A percentile compares a stretch with the other conserved stretches of the same genome.
Conservation (phyloP, 1,140 invertebrate species). For the Drosophila novamexicana region DNA sequence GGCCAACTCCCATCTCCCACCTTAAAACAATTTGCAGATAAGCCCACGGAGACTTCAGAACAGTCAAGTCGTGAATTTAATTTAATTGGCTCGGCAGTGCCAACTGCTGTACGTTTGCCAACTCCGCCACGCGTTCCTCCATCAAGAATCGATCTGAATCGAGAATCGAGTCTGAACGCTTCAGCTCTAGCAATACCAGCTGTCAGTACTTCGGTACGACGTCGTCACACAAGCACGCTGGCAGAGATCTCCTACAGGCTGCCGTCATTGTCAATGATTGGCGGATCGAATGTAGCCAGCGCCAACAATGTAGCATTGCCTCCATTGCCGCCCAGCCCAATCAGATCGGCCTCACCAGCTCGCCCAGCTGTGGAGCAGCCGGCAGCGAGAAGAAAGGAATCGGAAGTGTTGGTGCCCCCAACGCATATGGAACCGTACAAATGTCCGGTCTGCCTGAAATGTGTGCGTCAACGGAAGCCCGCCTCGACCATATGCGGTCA, state of each 20-base stretch:
- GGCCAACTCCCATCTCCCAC: too few species aligned
- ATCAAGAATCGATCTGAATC: not conserved
- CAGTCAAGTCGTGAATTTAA: not conserved
- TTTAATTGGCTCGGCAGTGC: constrained; percentile 3
- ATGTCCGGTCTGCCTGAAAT: constrained; percentile 41
- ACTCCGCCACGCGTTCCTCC: not conserved
- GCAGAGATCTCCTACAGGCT: not conserved
- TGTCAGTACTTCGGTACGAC: not conserved
- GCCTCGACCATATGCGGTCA: constrained; percentile 38
- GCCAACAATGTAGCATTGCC: not conserved
- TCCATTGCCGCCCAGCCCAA: not conserved
- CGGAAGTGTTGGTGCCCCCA: not conserved
- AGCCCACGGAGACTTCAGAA: not conserved
- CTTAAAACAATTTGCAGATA: not conserved
- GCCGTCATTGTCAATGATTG: constrained; percentile 2
- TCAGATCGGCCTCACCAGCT: not conserved
- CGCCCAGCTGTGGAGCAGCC: not conserved
- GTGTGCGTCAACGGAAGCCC: constrained; percentile 21
- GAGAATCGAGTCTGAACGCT: not conserved
- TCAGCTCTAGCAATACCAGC: not conserved
- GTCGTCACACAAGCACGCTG: not conserved
- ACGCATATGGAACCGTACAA: constrained; percentile 6
- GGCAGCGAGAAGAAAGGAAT: not conserved
- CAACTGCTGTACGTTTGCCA: not conserved
- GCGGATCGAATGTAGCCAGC: too few species aligned